These are phyloP conservation scores for Acanthosoma haemorrhoidale DNA, from an alignment of 2,888 invertebrate species.

Conservation along the genomic window DNA sequence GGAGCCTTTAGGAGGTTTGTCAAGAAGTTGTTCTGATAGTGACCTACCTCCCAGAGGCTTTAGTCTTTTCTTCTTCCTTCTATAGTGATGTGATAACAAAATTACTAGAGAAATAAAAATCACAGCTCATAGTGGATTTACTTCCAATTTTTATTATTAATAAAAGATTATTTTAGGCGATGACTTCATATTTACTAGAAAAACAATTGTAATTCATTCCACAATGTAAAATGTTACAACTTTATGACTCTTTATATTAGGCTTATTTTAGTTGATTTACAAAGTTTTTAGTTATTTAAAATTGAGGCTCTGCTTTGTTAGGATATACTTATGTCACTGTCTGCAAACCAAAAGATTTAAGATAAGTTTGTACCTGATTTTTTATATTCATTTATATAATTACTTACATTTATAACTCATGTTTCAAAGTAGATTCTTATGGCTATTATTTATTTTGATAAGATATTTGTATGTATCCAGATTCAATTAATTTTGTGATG, in stretches of 20 bases:
- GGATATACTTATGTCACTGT: background rate
- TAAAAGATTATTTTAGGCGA: background rate
- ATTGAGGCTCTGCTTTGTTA: background rate
- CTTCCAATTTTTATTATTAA: too few species aligned
- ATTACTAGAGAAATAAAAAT: constrained; percentile 12
- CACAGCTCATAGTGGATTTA: background rate
- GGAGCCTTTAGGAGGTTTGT: constrained; percentile 70
- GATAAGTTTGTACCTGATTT: constrained; percentile 10
- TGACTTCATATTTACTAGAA: background rate
- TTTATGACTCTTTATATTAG: background rate
- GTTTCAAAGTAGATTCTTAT: too few species aligned
- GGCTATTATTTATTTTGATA: too few species aligned
- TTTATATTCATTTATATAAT: background rate
- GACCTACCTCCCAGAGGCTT: background rate
- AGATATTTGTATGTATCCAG: too few species aligned
- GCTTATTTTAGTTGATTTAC: background rate
- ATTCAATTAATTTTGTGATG: too few species aligned
- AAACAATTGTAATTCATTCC: constrained; percentile 4
- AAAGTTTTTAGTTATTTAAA: background rate
- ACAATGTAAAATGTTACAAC: background rate
- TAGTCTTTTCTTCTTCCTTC: background rate
- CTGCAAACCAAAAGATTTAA: background rate
- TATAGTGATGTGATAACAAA: background rate
- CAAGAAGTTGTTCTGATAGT: constrained; percentile 67
- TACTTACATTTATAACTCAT: background rate